Evolutionary conservation across 1,140 invertebrate species (phyloP).

Genomic region (Anastrepha ludens): DNA sequence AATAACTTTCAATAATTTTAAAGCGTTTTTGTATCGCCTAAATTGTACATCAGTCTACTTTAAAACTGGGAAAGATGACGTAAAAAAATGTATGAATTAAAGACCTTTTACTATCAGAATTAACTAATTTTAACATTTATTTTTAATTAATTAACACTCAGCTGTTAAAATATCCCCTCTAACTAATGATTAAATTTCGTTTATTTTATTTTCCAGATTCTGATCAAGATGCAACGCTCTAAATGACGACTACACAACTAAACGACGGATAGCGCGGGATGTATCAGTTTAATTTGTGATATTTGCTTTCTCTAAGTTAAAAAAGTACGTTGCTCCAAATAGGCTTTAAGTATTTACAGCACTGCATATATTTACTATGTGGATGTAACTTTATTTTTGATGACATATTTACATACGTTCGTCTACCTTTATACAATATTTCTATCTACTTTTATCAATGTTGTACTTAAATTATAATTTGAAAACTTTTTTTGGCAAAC

Average conservation of each 20-base stretch:
- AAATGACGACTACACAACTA: conserved; percentile 68
- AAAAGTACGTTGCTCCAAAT: conserved; percentile 63
- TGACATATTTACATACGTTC: background rate
- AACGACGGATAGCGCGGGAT: conserved; percentile 67
- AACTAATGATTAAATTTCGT: background rate
- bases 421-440: background rate
- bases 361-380: background rate
- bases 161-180: too few relatives aligned
- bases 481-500: background rate
- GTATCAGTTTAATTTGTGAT: conserved; percentile 61
- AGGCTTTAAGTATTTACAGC: background rate
- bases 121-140: too few relatives aligned
- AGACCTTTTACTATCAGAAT: too few relatives aligned
- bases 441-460: background rate
- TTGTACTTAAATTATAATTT: conserved; percentile 27
- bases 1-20: too few relatives aligned
- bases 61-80: too few relatives aligned
- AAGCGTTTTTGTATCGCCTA: too few relatives aligned
- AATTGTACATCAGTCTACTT: too few relatives aligned
- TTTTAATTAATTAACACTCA: too few relatives aligned
- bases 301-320: conserved; percentile 67
- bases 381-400: background rate
- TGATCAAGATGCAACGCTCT: conserved; percentile 66
- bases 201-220: conserved; percentile 60
- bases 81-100: too few relatives aligned